Evolutionary conservation across 2,113 vertebrate genomes (phyloP), one percentile per base, ranked within the genome.

Genomic region (Eurystomus gularis): DNA sequence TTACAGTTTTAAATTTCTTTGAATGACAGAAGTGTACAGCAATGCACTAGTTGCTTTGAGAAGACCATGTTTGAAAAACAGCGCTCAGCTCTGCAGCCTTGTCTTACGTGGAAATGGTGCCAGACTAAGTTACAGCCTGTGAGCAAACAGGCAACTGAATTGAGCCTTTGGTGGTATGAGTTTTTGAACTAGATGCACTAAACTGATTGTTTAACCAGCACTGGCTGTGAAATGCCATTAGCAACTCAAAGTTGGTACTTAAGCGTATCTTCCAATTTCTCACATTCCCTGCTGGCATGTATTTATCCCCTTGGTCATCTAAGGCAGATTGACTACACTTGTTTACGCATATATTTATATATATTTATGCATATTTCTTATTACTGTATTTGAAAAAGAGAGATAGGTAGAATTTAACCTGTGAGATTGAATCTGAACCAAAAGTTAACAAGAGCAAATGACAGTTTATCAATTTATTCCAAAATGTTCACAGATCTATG

Each of bases 1-100:
- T 57, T 31, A 39, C 20, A 51, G 44, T 2, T 48, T 40, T 54
- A 71, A 19, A 51, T 39, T 24, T 28, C 39, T 64, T 31, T 25
- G 52, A 42, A 42, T 5, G 42, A 54, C 35, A 17, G 4, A 5
- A 26, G 8, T 1, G 11, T 11, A 8, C 1, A 3, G 33, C 3
- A 12, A 17, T 6, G n/a, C 2, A 1, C 25, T 13, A 3, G 17
- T 13, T 37, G 66, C 21, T 80, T 79, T 65, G 82, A 40, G 52
- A 68, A 51, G 61, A 25, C 20, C 17, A 16, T 6, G 31, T 28
- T 11, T 40, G 26, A 72, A 88, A 61, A 1, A 2, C 39, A 33
- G 57, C 0, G 0, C 16, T 42, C 17, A 21, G 44, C 29, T 88
- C 66, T 54, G 61, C 72, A 79, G 61, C 24, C 58, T 17, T 33